A percentile compares a stretch with the other conserved stretches of the same genome.
Evolutionary conservation across 2,888 invertebrate species (phyloP).

Genomic region (Eupithecia inturbata): DNA sequence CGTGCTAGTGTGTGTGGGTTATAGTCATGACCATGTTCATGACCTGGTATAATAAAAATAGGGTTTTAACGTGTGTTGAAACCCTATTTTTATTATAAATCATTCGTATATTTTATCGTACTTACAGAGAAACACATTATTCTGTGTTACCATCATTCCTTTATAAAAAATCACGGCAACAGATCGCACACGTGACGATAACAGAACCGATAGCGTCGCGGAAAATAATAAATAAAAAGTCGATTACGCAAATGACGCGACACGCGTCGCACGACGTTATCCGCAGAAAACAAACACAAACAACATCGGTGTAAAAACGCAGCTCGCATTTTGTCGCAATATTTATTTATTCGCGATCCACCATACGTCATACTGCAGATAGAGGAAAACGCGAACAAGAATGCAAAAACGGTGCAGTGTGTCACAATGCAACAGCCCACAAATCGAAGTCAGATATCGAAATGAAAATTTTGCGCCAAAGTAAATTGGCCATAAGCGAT

Average conservation of each 20-base stretch:
- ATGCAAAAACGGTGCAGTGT: conserved; percentile 40
- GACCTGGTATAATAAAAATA: too few relatives aligned
- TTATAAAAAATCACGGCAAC: conserved; percentile 18
- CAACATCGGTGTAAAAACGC: conserved; percentile 54
- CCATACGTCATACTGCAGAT: conserved; percentile 60
- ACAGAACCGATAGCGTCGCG: conserved; percentile 38
- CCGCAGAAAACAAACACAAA: conserved; percentile 54
- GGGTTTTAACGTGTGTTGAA: too few relatives aligned
- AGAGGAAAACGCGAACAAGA: conserved; percentile 55
- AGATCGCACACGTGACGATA: conserved; percentile 25
- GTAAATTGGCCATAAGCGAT: background rate
- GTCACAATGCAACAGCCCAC: conserved; percentile 33
- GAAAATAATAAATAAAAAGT: conserved; percentile 57
- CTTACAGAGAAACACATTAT: too few relatives aligned
- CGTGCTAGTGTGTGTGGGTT: background rate
- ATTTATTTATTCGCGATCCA: conserved; percentile 69
- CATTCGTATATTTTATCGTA: too few relatives aligned
- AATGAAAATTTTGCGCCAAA: background rate
- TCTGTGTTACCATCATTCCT: too few relatives aligned
- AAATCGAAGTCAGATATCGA: conserved; percentile 31
- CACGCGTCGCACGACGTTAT: conserved; percentile 55
- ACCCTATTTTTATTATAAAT: too few relatives aligned
- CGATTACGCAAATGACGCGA: conserved; percentile 60
- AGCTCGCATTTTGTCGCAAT: conserved; percentile 49
- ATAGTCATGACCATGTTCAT: background rate